Evolutionary conservation across 2,888 invertebrate species (phyloP).

Genomic region (Helicoverpa assulta): DNA sequence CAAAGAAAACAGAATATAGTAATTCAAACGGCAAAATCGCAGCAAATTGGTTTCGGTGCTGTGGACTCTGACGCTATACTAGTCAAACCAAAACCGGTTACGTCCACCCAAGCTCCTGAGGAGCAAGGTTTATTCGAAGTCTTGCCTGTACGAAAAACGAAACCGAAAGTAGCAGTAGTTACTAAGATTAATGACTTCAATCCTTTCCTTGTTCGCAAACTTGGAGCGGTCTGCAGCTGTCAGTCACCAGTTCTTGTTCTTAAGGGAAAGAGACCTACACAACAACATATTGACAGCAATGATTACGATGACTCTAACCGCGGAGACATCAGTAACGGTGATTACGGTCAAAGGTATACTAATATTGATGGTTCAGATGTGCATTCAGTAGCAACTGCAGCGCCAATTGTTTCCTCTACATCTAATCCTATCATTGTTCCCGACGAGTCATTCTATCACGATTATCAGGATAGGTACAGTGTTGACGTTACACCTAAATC

Average conservation of each 20-base stretch:
- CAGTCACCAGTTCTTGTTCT: constrained; percentile 89
- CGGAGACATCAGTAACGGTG: constrained; percentile 75
- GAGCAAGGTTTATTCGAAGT: constrained; percentile 84
- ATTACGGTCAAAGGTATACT: constrained; percentile 75
- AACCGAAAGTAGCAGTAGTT: constrained; percentile 90
- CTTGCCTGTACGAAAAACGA: constrained; percentile 77
- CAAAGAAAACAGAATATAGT: constrained; percentile 82
- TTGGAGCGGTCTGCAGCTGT: constrained; percentile 94
- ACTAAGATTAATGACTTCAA: constrained; percentile 93
- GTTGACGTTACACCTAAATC: constrained; percentile 74
- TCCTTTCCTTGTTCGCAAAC: constrained; percentile 92
- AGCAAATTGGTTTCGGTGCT: constrained; percentile 79
- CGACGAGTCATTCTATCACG: constrained; percentile 87
- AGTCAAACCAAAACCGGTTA: constrained; percentile 72
- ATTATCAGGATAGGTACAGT: constrained; percentile 79
- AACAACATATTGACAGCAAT: constrained; percentile 75
- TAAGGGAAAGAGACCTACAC: constrained; percentile 83
- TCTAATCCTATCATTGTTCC: constrained; percentile 88
- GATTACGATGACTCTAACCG: constrained; percentile 75
- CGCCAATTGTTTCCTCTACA: constrained; percentile 80
- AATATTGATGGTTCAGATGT: constrained; percentile 62
- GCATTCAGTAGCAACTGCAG: constrained; percentile 67
- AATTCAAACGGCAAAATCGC: constrained; percentile 81
- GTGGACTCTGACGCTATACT: constrained; percentile 80
- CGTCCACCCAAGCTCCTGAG: constrained; percentile 78